These are phyloP conservation scores for Euplagia quadripunctaria DNA, from an alignment of 2,888 invertebrate genomes.

Conservation along the genomic window DNA sequence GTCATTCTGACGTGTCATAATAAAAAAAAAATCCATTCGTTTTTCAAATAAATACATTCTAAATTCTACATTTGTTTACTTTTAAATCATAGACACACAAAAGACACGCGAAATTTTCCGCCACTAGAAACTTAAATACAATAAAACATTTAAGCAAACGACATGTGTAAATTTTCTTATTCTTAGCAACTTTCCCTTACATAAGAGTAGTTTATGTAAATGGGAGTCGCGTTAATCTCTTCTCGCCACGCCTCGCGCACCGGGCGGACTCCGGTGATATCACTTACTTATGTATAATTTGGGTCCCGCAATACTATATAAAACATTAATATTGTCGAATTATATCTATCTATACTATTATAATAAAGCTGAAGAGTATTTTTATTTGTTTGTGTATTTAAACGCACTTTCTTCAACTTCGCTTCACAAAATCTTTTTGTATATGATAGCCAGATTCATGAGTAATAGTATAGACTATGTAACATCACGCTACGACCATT, in stretches of 20 bases:
- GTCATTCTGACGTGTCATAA: too few relatives aligned
- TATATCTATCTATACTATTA: too few relatives aligned
- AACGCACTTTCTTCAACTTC: too few relatives aligned
- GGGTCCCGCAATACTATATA: conserved; percentile 28
- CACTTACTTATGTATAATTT: conserved; percentile 29
- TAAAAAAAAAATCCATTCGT: too few relatives aligned
- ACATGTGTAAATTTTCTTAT: conserved; percentile 50
- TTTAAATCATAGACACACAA: neutral
- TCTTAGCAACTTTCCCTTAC: conserved; percentile 63
- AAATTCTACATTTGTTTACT: neutral
- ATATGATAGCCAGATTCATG: too few relatives aligned
- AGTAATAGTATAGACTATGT: too few relatives aligned
- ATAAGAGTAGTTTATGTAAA: conserved; percentile 62
- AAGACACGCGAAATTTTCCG: conserved; percentile 1
- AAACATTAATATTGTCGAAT: too few relatives aligned
- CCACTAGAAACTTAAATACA: conserved; percentile 19
- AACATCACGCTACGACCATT: too few relatives aligned
- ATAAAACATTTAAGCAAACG: conserved; percentile 25
- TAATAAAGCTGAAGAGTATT: too few relatives aligned
- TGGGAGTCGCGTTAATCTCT: conserved; percentile 47
- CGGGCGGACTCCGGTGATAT: conserved; percentile 31
- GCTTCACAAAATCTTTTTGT: too few relatives aligned
- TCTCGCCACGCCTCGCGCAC: conserved; percentile 43
- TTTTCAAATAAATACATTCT: neutral
- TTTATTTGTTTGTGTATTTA: too few relatives aligned